phyloP scores from a whole-genome alignment of 2,113 vertebrate species.

The Raphicerus campestris region DNA sequence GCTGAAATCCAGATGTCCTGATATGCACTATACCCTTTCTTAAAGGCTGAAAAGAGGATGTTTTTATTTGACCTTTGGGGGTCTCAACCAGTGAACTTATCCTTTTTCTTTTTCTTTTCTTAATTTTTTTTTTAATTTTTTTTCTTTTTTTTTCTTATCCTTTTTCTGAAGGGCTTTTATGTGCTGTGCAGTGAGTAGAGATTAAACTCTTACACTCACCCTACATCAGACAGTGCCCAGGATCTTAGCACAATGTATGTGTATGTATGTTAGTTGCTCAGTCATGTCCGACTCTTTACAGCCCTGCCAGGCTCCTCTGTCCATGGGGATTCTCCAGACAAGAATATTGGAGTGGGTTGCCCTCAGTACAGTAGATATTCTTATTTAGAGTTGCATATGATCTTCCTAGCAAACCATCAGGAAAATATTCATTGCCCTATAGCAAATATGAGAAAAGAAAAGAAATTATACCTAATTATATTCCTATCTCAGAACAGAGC shows the following conservation, averaged over 20 bases:
- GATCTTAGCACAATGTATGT: background rate
- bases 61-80: background rate
- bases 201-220: background rate
- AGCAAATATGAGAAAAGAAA: background rate
- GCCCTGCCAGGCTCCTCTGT: background rate
- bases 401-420: background rate
- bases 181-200: background rate
- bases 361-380: background rate
- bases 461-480: background rate
- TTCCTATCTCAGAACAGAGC: background rate
- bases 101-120: background rate
- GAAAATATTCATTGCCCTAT: background rate
- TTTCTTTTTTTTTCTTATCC: too few relatives aligned
- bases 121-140: too few relatives aligned
- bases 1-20: background rate
- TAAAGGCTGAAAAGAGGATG: background rate
- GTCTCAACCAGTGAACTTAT: background rate
- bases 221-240: background rate
- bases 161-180: background rate
- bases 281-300: accelerated
- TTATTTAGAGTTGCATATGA: background rate
- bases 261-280: background rate
- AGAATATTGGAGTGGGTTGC: background rate
- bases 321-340: background rate
- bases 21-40: background rate